Evolutionary conservation across 2,797 vertebrate genomes (phyloP).

Genomic region (Pogonophryne albipinna): DNA sequence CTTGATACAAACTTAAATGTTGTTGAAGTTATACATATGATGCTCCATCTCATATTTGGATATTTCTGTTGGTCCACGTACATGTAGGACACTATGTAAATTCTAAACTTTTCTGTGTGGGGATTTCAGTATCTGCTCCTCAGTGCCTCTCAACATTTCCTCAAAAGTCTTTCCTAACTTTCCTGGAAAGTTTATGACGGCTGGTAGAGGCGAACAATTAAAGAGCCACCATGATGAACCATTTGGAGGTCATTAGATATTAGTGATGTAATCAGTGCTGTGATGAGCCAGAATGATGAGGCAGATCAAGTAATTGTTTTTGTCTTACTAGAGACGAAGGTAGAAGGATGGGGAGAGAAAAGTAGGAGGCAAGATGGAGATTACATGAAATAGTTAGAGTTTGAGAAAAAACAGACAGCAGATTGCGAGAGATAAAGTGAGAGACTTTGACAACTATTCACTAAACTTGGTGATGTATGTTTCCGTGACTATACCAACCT

Average conservation of each 20-base stretch:
- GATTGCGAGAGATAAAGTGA: slow-evolving; percentile 1
- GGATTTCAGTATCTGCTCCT: not conserved
- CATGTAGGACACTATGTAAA: too few relatives aligned
- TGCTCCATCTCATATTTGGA: too few relatives aligned
- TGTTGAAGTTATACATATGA: slow-evolving; percentile 36
- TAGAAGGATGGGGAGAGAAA: not conserved
- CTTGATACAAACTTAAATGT: slow-evolving; percentile 55
- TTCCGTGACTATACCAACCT: slow-evolving; percentile 17
- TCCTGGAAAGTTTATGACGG: slow-evolving; percentile 26
- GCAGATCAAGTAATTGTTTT: slow-evolving; percentile 20
- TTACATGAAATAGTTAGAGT: not conserved
- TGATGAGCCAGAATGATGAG: slow-evolving; percentile 25
- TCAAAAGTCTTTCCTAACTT: slow-evolving; percentile 47
- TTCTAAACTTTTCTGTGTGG: too few relatives aligned
- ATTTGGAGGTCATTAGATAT: slow-evolving; percentile 51
- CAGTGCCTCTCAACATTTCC: not conserved
- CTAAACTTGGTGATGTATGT: not conserved
- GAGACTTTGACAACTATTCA: not conserved
- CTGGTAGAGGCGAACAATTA: slow-evolving; percentile 46
- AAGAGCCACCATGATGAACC: slow-evolving; percentile 29
- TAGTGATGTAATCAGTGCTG: slow-evolving; percentile 18
- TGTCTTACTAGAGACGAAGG: not conserved
- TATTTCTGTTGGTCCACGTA: too few relatives aligned
- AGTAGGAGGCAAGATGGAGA: not conserved
- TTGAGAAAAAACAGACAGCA: not conserved